Evolutionary conservation across 1,140 invertebrate genomes (phyloP), one percentile per base, ranked within the genome.

Genomic region (Drosophila burlai): DNA sequence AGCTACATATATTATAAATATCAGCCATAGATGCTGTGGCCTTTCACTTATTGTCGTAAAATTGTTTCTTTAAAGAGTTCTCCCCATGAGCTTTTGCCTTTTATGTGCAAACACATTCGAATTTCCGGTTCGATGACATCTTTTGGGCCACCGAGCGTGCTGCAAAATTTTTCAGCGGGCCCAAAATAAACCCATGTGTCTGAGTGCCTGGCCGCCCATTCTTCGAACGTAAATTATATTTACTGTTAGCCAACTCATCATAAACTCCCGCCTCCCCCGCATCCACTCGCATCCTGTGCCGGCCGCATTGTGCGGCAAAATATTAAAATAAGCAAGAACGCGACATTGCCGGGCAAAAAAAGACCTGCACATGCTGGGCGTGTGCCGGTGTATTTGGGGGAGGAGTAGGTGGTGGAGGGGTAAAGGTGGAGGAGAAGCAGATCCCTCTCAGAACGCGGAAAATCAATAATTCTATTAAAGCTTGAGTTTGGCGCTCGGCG

Each of bases 401-500:
- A 26, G 29, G 43, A 29, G n/a, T 29, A 38, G 40, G 38, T 31
- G 46, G 47, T 49, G 54, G 36, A 43, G 40, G 42, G 8, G 45
- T 16, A 49, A 55, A 16, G 46, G n/a, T 34, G 47, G 50, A 49
- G 72, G 54, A 50, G 52, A 57, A 43, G 60, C 26, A 67, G 26
- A 18, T 45, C 55, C 68, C 64, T 64, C 64, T 57, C 62, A 66
- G 26, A 58, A 46, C 81, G 65, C 47, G 38, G 59, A 90, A 89
- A 90, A 90, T 90, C 85, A 91, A 90, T 90, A 90, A 82, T 82
- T 90, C 64, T 82, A 85, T 90, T 90, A 90, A 90, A 90, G 85
- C 81, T 76, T 21, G n/a, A 26, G 59, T 71, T 69, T 45, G 43
- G 68, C 62, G 61, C 52, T 63, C 8, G 54, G 38, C n/a, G 34